phyloP scores from a whole-genome alignment of 1,140 invertebrate genomes.

The Heliconius hermathena region DNA sequence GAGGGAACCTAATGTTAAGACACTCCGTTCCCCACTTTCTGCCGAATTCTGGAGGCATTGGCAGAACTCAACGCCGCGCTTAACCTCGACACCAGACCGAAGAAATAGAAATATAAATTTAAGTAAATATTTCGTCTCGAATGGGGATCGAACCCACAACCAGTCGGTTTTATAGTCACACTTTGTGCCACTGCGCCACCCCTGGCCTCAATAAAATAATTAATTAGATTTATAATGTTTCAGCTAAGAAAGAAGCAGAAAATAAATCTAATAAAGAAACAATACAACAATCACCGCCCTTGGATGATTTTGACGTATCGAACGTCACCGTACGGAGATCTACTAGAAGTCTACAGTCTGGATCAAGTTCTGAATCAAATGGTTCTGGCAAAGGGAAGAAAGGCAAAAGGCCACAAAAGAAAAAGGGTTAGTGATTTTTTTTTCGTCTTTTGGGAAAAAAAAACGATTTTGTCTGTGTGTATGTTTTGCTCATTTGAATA shows the following conservation, averaged over 20 bases:
- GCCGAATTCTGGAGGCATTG: too few relatives aligned
- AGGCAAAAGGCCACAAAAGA: slow-evolving; percentile 37
- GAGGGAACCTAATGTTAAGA: too few relatives aligned
- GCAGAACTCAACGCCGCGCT: too few relatives aligned
- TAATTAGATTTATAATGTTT: slow-evolving; percentile 3
- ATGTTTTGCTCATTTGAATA: too few relatives aligned
- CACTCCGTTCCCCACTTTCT: too few relatives aligned
- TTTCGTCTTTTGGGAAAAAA: background rate
- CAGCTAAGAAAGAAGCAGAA: slow-evolving; percentile 46
- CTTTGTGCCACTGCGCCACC: too few relatives aligned
- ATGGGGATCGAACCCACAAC: too few relatives aligned
- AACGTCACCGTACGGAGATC: slow-evolving; percentile 29
- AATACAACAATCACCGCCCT: slow-evolving; percentile 27
- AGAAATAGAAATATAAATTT: too few relatives aligned
- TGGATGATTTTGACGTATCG: slow-evolving; percentile 34
- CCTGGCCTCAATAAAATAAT: too few relatives aligned
- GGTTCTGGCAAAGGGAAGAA: slow-evolving; percentile 39
- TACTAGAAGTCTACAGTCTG: slow-evolving; percentile 20
- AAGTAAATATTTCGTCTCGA: too few relatives aligned
- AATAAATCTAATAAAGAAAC: slow-evolving; percentile 35
- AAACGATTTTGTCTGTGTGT: background rate
- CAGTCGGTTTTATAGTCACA: too few relatives aligned
- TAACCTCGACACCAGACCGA: too few relatives aligned
- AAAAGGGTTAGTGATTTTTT: slow-evolving; percentile 35
- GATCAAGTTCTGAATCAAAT: slow-evolving; percentile 42